These are phyloP conservation scores for Elgaria multicarinata DNA, from an alignment of 2,113 vertebrate species.

Conservation along the genomic window DNA sequence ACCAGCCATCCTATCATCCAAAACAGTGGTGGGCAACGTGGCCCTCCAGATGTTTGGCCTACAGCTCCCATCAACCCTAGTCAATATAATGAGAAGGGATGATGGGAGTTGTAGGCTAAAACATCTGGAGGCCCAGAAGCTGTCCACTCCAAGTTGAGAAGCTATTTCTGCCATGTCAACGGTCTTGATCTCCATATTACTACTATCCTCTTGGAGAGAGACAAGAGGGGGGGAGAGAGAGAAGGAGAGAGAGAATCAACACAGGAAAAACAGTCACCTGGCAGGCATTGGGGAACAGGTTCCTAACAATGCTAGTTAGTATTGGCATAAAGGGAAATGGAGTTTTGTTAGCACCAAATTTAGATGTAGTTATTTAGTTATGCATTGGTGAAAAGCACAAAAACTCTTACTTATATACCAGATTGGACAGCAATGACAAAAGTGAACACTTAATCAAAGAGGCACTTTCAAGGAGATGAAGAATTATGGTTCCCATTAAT, in stretches of 20 bases:
- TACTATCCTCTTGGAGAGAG: background rate
- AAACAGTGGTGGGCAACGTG: too few species aligned
- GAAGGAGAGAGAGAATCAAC: background rate
- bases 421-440: conserved; percentile 23
- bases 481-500: conserved; percentile 31
- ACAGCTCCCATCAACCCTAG: background rate
- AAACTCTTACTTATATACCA: background rate
- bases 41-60: background rate
- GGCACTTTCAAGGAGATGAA: conserved; percentile 34
- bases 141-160: background rate
- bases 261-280: background rate
- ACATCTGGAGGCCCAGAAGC: too few species aligned
- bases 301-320: conserved; percentile 1
- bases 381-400: background rate
- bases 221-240: background rate
- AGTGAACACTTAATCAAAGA: conserved; percentile 29
- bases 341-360: background rate
- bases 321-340: conserved; percentile 3
- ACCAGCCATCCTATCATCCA: too few species aligned
- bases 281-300: background rate
- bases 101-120: too few species aligned
- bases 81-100: too few species aligned
- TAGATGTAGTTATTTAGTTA: conserved; percentile 2
- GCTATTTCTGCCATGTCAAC: background rate
- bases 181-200: background rate